Conservation (phyloP, 2,797 vertebrate species). For the Clarias platycephalus region DNA sequence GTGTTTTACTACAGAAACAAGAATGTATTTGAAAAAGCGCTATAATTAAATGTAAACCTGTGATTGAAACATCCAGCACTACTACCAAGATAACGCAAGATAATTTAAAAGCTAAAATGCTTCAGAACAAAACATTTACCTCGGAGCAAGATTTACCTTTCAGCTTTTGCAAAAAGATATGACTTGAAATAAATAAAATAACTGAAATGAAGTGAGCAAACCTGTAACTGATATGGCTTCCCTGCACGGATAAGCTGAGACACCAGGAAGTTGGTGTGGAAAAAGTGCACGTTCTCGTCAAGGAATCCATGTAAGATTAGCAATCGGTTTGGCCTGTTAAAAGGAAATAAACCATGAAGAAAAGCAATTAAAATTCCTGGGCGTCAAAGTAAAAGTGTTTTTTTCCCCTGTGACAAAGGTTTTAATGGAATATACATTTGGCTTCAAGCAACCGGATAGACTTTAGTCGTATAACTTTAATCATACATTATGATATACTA, state of each 20-base stretch:
- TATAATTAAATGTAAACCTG: not conserved
- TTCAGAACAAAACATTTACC: not conserved
- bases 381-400: not conserved
- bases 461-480: not conserved
- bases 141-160: not conserved
- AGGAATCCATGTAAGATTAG: conserved; percentile 96
- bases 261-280: conserved; percentile 97
- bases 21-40: not conserved
- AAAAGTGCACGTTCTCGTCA: conserved; percentile 99
- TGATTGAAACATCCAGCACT: not conserved
- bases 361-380: not conserved
- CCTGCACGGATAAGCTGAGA: conserved; percentile 97
- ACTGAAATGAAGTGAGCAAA: conserved; percentile 52
- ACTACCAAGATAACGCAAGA: not conserved
- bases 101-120: not conserved
- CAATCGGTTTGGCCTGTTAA: conserved; percentile 90
- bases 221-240: conserved; percentile 98
- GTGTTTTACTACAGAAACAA: not conserved
- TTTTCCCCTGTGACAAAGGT: not conserved
- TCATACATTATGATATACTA: not conserved
- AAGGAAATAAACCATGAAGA: not conserved
- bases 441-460: not conserved
- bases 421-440: not conserved
- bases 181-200: not conserved
- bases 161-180: no score